phyloP scores from a whole-genome alignment of 2,797 vertebrate species.

The Echeneis naucrates region DNA sequence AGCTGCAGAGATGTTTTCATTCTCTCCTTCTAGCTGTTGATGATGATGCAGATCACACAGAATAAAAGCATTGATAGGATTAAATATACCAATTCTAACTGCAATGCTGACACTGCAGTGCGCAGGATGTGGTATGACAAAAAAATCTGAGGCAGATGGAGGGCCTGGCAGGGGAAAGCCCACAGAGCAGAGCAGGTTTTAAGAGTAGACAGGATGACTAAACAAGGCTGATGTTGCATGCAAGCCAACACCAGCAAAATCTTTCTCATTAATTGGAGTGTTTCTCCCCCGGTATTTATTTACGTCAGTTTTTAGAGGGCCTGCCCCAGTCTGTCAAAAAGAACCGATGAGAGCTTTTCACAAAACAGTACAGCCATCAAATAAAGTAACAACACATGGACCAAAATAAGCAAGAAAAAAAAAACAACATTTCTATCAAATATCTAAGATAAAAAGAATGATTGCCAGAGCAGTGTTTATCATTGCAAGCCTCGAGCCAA shows the following conservation, averaged over 20 bases:
- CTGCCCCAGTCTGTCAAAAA: background rate
- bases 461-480: background rate
- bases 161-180: constrained; percentile 67
- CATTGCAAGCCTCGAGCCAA: background rate
- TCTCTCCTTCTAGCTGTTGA: background rate
- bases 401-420: background rate
- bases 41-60: background rate
- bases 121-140: constrained; percentile 40
- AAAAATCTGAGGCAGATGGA: constrained; percentile 72
- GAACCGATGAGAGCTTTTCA: background rate
- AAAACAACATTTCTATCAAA: background rate
- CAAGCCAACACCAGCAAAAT: constrained; percentile 59
- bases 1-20: background rate
- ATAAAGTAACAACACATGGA: background rate
- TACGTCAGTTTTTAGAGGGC: constrained; percentile 15
- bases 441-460: too few species aligned
- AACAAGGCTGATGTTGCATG: constrained; percentile 53
- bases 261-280: constrained; percentile 15
- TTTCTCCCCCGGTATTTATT: constrained; percentile 13
- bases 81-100: constrained; percentile 7
- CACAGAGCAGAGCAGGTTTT: constrained; percentile 70
- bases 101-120: constrained; percentile 40
- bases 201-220: constrained; percentile 51
- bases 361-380: background rate
- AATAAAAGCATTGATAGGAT: background rate